Base-by-base conservation (phyloP, 2,888 invertebrate species). In the Zhuqinia jingwanae region DNA sequence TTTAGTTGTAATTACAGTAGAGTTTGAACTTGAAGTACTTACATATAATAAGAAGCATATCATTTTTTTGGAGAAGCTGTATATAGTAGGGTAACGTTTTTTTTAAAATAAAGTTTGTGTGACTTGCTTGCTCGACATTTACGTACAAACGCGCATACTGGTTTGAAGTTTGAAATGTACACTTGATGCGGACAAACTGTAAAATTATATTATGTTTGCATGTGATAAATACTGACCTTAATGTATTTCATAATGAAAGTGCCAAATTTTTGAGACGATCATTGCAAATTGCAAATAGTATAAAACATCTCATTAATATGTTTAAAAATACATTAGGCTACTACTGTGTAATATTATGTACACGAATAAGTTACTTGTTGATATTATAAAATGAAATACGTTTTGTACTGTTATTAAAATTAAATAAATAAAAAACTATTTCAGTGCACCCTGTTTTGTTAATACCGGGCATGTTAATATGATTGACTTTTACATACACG, bases 201-300 rank as follows among this genome's bases (percentile, higher is more conserved):
- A 42, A 8, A n/a, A 70, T 45, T 47, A 5, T 65, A 45, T 30
- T 63, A 63, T 27, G 25, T 25, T 58, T 65, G 45, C 68, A 65
- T 79, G 79, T 79, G 79, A 79, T 79, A 79, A 50, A 25, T 45
- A 53, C 53, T 79, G 79, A 79, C 79, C 79, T 79, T 79, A 79
- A 68, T 70, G 68, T 70, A 45, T 70, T 70, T 70, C 45, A 47
- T 45, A 70, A 58, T 25, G 3, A n/a, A 22, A 60, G 68, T 70
- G 68, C 68, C 68, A 70, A 70, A 70, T 70, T 70, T 11, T 20
- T 47, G n/a, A 45, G 20, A 47, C 68, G 15, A 45, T 11, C 10
- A n/a, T 25, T 20, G 10, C 10, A 60, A 30, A 27, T 42, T 17
- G 11, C 17, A 17, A 36, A 20, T 15, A 42, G 10, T 65, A 5